A percentile compares a stretch with the other conserved stretches of the same genome.
These are phyloP conservation scores for Ophion obscuratus DNA, from an alignment of 2,888 invertebrate genomes.

Conservation along the genomic window DNA sequence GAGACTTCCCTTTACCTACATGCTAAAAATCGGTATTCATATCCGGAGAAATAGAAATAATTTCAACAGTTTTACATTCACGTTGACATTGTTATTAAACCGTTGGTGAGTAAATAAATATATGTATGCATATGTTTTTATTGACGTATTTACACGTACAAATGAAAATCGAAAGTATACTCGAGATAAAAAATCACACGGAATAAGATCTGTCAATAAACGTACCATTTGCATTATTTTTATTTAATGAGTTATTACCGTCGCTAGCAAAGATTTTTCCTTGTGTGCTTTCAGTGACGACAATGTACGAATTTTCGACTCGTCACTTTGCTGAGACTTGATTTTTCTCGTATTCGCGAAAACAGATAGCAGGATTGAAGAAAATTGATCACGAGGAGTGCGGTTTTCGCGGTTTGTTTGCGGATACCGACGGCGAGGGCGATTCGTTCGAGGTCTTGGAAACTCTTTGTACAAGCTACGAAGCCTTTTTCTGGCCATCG, in stretches of 20 bases:
- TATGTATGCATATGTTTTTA: too few species aligned
- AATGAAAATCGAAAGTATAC: too few species aligned
- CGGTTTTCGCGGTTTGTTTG: slow-evolving; percentile 62
- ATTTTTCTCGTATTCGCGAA: slow-evolving; percentile 3
- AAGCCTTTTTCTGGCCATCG: slow-evolving; percentile 21
- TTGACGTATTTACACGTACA: too few species aligned
- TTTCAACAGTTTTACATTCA: too few species aligned
- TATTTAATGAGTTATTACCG: neutral
- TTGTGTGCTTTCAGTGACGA: slow-evolving; percentile 28
- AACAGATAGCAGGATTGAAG: slow-evolving; percentile 31
- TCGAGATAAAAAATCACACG: too few species aligned
- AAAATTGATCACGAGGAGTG: slow-evolving; percentile 59
- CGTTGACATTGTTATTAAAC: too few species aligned
- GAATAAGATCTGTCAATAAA: neutral
- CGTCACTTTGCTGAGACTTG: neutral
- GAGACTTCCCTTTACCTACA: slow-evolving; percentile 43
- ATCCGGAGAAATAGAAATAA: too few species aligned
- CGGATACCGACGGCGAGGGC: slow-evolving; percentile 53
- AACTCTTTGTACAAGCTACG: slow-evolving; percentile 18
- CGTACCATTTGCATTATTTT: slow-evolving; percentile 14
- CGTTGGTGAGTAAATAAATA: too few species aligned
- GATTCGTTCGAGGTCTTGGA: slow-evolving; percentile 25
- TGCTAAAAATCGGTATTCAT: neutral
- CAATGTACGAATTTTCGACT: slow-evolving; percentile 44
- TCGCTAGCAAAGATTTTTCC: too few species aligned